Evolutionary conservation across 2,113 vertebrate genomes (phyloP).

Genomic region (Pedetes capensis): DNA sequence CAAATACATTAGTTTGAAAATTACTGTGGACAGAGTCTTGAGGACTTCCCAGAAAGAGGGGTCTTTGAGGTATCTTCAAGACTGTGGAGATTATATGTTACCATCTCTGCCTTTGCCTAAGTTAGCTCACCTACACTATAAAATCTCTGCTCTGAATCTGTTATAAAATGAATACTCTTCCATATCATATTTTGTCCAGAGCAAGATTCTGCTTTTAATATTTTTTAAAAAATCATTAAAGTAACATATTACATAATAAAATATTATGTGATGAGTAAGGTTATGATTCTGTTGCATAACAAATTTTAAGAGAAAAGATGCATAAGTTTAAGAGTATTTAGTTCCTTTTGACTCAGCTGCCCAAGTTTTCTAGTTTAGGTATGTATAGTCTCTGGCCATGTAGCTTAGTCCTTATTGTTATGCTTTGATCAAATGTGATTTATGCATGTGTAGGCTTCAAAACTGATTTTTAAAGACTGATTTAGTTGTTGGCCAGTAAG

Average conservation of each 20-base stretch:
- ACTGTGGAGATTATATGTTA: background rate
- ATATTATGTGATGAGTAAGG: background rate
- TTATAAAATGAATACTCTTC: background rate
- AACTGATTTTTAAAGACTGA: conserved; percentile 27
- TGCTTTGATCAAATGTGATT: conserved; percentile 37
- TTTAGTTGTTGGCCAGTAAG: background rate
- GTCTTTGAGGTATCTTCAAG: background rate
- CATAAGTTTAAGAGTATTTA: background rate
- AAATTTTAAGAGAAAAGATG: background rate
- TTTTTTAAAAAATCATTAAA: background rate
- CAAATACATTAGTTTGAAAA: background rate
- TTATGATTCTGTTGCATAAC: background rate
- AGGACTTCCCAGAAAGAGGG: background rate
- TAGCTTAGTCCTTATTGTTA: conserved; percentile 1
- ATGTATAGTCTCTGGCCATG: background rate
- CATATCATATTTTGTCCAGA: background rate
- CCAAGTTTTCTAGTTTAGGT: background rate
- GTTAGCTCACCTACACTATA: rapidly evolving
- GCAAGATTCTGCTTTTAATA: background rate
- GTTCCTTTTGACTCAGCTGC: background rate
- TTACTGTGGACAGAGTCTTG: background rate
- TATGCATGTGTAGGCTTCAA: background rate
- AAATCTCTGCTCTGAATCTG: background rate
- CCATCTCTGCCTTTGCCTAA: background rate
- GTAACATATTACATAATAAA: background rate